Evolutionary conservation across 2,113 vertebrate species (phyloP), one percentile per base, ranked within the genome.

Genomic region (Mystacornis crossleyi): DNA sequence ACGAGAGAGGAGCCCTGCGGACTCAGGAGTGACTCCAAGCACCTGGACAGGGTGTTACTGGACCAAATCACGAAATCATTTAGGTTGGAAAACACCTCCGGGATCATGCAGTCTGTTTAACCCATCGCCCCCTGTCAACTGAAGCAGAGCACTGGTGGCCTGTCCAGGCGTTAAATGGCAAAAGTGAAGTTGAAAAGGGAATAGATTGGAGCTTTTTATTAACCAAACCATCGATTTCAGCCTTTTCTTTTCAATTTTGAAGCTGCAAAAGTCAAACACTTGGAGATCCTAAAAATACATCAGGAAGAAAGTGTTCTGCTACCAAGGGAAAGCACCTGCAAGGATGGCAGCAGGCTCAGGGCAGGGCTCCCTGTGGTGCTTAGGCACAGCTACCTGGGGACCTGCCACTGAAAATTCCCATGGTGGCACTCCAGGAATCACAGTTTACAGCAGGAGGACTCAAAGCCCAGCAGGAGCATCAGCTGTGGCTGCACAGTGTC

Each of bases 291-390:
- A 13, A 62, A 89, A 69, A 17, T 2, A 26, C 0, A 19, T 21
- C 1, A 0, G 33, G 58, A 9, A 19, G 43, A 48, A 81, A 77
- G 38, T 7, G 3, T 38, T 42, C 28, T 24, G 43, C 18, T 26
- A 1, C 18, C 5, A 4, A 20, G 16, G 34, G 11, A 26, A 65
- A 60, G 19, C 34, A 6, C 8, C 43, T 12, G 10, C 18, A 5
- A 19, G n/a, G 69, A 16, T 0, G 0, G 29, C 9, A 4, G 66
- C 0, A 0, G 67, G 34, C 48, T 36, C 10, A 3, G 83, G 87
- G 48, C 61, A 29, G 55, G 24, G n/a, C 21, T 53, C 23, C 69
- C 19, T 3, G 36, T 1, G 19, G 5, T 38, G 51, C 47, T n/a
- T 84, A 20, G 34, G 38, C 54, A 40, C 5, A 62, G n/a, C 25